Conservation (phyloP, 2,113 vertebrate species). For the Melanocharis versteri region DNA sequence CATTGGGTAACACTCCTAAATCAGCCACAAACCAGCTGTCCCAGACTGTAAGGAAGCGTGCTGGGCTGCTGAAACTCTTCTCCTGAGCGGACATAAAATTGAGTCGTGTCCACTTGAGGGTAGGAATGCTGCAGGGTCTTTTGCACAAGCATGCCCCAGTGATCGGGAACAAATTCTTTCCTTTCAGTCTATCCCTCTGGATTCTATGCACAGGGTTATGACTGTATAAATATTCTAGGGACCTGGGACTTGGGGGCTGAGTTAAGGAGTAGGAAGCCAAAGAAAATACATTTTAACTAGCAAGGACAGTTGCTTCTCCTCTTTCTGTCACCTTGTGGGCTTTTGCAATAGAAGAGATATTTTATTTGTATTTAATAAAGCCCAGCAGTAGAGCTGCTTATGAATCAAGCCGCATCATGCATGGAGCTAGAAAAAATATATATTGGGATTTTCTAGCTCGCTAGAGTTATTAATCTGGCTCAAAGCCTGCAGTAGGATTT, state of each 20-base stretch:
- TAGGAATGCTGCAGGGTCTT: slow-evolving; percentile 35
- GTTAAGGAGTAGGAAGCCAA: neutral
- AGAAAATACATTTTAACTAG: slow-evolving; percentile 51
- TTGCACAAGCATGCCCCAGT: slow-evolving; percentile 29
- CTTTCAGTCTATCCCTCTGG: slow-evolving; percentile 6
- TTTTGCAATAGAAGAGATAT: slow-evolving; percentile 35
- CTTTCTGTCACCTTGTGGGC: slow-evolving; percentile 27
- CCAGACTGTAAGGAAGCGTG: neutral
- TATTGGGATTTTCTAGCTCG: slow-evolving; percentile 60
- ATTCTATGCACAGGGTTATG: slow-evolving; percentile 13
- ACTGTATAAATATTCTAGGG: slow-evolving; percentile 47
- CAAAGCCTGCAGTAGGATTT: slow-evolving; percentile 68
- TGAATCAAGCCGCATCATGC: slow-evolving; percentile 65
- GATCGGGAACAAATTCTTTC: slow-evolving; percentile 25
- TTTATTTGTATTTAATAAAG: slow-evolving; percentile 77
- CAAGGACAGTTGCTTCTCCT: neutral
- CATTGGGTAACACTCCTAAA: neutral
- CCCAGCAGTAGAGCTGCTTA: slow-evolving; percentile 53
- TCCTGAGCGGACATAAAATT: neutral
- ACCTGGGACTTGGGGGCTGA: slow-evolving; percentile 19
- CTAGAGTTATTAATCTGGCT: slow-evolving; percentile 74
- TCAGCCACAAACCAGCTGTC: slow-evolving; percentile 1
- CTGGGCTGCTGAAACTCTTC: slow-evolving; percentile 12
- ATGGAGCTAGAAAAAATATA: slow-evolving; percentile 63
- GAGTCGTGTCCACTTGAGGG: slow-evolving; percentile 5